Evolutionary conservation across 2,797 vertebrate species (phyloP).

Genomic region (Cynopterus sphinx): DNA sequence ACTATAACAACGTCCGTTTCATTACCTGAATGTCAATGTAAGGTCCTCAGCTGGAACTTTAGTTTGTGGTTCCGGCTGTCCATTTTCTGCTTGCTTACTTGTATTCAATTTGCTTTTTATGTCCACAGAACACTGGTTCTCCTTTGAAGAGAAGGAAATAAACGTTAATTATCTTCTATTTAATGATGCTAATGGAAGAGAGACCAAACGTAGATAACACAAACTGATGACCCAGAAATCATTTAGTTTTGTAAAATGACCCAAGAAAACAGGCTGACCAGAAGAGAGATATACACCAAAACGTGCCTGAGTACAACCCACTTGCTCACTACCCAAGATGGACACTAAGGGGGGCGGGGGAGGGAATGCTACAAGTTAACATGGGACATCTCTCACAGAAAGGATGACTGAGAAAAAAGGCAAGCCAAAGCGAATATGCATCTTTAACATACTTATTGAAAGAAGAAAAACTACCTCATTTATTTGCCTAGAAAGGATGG

Average conservation of each 20-base stretch:
- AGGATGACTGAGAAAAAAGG: constrained; percentile 26
- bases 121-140: constrained; percentile 93
- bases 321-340: not conserved
- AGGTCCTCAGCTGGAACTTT: constrained; percentile 95
- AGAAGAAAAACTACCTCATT: not conserved
- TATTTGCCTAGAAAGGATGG: constrained; percentile 15
- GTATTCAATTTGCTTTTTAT: constrained; percentile 93
- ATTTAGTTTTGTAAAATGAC: not conserved
- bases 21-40: constrained; percentile 92
- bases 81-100: constrained; percentile 92
- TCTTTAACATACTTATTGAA: not conserved
- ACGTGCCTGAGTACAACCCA: not conserved
- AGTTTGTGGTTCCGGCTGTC: constrained; percentile 91
- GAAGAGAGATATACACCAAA: not conserved
- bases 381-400: not conserved
- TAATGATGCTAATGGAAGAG: not conserved
- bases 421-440: not conserved
- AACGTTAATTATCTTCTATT: constrained; percentile 36
- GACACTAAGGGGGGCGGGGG: not conserved
- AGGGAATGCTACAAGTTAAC: not conserved
- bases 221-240: constrained; percentile 18
- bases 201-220: not conserved
- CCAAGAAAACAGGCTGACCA: constrained; percentile 7
- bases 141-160: constrained; percentile 84
- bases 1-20: not conserved